Base-by-base conservation (phyloP, 2,888 invertebrate species). In the Stictocephala bisonia region DNA sequence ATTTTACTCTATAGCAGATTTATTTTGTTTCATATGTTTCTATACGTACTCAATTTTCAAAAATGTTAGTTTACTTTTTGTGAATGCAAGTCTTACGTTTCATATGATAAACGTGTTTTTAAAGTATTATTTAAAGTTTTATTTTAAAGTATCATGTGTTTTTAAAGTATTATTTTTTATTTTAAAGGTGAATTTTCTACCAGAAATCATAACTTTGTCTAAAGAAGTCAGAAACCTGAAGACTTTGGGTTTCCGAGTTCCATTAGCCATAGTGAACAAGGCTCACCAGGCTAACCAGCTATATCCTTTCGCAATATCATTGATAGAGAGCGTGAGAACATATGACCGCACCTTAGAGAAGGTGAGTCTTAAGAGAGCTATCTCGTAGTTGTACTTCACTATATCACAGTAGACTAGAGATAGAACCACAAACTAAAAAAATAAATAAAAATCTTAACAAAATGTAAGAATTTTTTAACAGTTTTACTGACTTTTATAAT, bases 221-320 rank as follows among this genome's bases (percentile, higher is more conserved):
- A 99, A 99, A 85, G 99, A 99, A 90, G 99, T 89, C 9, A 83
- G 88, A 15, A 87, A 88, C 81, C 81, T 89, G 82, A 87, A 89
- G 79, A 86, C 86, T 81, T 84, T 90, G 69, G 88, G 88, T 48
- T 90, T 89, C 84, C 91, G 99, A 79, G 97, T 99, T 35, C 99
- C 99, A 0, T 85, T 99, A 81, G 95, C 97, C 0, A 99, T 99
- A 78, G 97, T 99, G 29, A 99, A 99, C 86, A 99, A 98, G 84
- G 99, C 99, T 3, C 99, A 99, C 85, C 97, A 97, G 84, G 98
- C 98, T 0, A 98, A 98, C 84, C 97, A 97, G 83, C 90, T 98
- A 13, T 99, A 99, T 84, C 99, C 99, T 0, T 99, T 96, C 86
- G 99, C 99, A 18, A 99, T 99, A 81, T 99, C 98, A 0, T 88